Conservation (phyloP, 2,797 vertebrate species). For the Paguma larvata region DNA sequence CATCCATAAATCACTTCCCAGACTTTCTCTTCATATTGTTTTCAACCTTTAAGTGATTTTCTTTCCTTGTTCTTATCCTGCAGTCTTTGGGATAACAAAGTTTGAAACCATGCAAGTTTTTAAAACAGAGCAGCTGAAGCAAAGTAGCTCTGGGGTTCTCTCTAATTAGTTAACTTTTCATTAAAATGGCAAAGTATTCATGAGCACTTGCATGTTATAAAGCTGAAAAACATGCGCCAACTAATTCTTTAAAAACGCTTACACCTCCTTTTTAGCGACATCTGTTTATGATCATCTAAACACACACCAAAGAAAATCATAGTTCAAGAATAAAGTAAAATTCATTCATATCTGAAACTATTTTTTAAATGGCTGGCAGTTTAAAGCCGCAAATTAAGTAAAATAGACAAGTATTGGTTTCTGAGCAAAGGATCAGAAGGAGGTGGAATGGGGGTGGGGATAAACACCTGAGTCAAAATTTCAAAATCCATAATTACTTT, state of each 20-base stretch:
- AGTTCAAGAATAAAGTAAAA: constrained; percentile 10
- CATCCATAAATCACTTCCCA: constrained; percentile 60
- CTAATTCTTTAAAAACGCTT: constrained; percentile 15
- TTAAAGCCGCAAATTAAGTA: constrained; percentile 26
- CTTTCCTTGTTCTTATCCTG: not conserved
- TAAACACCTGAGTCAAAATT: constrained; percentile 25
- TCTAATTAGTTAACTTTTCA: not conserved
- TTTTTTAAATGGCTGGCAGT: constrained; percentile 6
- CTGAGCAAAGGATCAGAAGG: constrained; percentile 1
- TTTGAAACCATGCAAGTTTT: constrained; percentile 25
- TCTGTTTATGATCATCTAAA: not conserved
- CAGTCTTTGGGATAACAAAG: not conserved
- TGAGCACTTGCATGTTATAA: not conserved
- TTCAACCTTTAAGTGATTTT: constrained; percentile 40
- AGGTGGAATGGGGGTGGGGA: not conserved
- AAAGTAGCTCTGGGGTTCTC: not conserved
- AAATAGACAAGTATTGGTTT: constrained; percentile 21
- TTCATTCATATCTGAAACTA: not conserved
- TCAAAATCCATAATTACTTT: constrained; percentile 41
- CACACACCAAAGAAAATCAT: not conserved
- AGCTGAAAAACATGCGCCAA: not conserved
- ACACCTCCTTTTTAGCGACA: not conserved
- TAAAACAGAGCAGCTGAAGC: constrained; percentile 39
- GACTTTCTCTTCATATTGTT: constrained; percentile 12
- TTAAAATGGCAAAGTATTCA: not conserved